Evolutionary conservation across 2,797 vertebrate species (phyloP), one percentile per base, ranked within the genome.

Genomic region (Cynodonichthys magdalenae): DNA sequence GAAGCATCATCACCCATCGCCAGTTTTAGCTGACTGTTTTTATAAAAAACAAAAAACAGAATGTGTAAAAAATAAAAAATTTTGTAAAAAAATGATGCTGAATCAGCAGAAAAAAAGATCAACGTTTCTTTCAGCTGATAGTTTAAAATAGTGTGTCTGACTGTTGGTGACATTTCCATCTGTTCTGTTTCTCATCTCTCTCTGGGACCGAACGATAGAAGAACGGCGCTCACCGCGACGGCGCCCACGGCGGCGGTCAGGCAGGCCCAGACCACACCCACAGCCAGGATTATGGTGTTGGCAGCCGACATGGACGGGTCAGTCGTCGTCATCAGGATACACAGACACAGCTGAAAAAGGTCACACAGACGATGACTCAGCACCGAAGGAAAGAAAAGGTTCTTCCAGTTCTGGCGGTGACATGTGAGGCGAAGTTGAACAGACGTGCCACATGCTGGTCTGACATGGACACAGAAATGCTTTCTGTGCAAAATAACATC

Each of bases 331-430:
- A 94, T 89, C 77, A 96, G 90, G 79, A 94, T 88, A 10, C 93
- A 95, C 42, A 96, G 82, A 65, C 93, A 95, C 74, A 96, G 71
- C 95, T 96, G 91, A 57, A 81, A 24, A 73, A 39, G 10, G 14
- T 19, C 31, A 53, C 65, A 67, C 8, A 48, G 10, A 36, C 29
- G 5, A 27, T 18, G 11, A 39, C 11, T 39, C 10, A 14, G 11
- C 4, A 14, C 36, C 12, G 36, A 39, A 39, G 36, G 12, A 39
- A 39, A 39, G 11, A 12, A 39, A 14, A 39, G 31, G 1, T 34
- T 7, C 31, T 31, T 31, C 29, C 29, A 6, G 29, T 31, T 31
- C 29, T 6, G 5, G 29, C 5, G 29, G 1, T n/a, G n/a, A n/a
- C n/a, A n/a, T n/a, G n/a, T n/a, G n/a, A n/a, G n/a, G n/a, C n/a